Base-by-base conservation (phyloP, 2,113 vertebrate genomes). In the Saguinus imperator region DNA sequence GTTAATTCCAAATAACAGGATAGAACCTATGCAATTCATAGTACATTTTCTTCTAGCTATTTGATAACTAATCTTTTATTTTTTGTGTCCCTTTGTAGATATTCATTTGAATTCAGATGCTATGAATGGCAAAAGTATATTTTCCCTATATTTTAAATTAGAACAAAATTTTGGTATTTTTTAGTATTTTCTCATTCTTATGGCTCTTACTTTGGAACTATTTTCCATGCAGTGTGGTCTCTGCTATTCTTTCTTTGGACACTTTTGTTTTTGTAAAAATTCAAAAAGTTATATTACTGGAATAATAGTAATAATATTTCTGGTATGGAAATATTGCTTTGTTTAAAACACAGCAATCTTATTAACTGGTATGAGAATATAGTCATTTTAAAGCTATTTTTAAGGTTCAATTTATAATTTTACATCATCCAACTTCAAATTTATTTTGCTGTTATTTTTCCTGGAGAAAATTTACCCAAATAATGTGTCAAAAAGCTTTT, bases 381-480 rank as follows among this genome's bases (percentile, higher is more conserved):
- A 70, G 8, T 84, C 80, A 25, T 87, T 92, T 96, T 81, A 85
- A 76, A 87, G 45, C 32, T 86, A 21, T 81, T 93, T 50, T 94
- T 50, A 66, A 89, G 37, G 6, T 70, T 64, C 79, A 72, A 68
- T 86, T 17, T 93, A 11, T 93, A 90, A 27, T 89, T 94, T 96
- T 68, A 92, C 4, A 85, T 70, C 35, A 96, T 76, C 18, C 35
- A 89, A 21, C 9, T 89, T 92, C 37, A 88, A 77, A 92, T 50
- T 96, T 52, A 79, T 16, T 86, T 93, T 95, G n/a, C 77, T 94
- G 5, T 94, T 40, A 58, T 93, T 96, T 87, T 87, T 27, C 13
- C 17, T 58, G 20, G 17, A 27, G 5, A 72, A 75, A 57, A 29
- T 76, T 45, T 83, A 77, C 27, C 29, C 90, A 94, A 89, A 75